Evolutionary conservation across 2,797 vertebrate genomes (phyloP).

Genomic region (Sphenopsis melanotis): DNA sequence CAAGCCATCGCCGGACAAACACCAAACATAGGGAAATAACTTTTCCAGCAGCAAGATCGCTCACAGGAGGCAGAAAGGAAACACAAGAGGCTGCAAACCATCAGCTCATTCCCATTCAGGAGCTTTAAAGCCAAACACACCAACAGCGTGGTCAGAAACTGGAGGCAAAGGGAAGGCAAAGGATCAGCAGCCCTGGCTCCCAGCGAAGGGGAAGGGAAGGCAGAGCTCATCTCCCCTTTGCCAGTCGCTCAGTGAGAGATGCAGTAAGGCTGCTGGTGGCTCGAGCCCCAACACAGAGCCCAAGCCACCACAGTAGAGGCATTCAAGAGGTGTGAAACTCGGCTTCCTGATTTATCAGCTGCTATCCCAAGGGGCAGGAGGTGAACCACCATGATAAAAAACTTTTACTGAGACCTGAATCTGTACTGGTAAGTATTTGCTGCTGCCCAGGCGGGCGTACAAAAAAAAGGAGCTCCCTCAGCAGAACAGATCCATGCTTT

Average conservation of each 20-base stretch:
- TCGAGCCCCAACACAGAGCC: background rate
- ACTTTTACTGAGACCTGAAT: conserved; percentile 3
- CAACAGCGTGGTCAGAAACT: rapidly evolving
- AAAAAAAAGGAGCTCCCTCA: background rate
- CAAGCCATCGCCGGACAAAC: rapidly evolving
- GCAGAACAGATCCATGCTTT: background rate
- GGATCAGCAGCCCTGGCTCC: background rate
- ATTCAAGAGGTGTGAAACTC: background rate
- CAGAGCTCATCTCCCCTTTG: background rate
- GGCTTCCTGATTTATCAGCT: conserved; percentile 11
- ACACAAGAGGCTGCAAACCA: background rate
- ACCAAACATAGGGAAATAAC: background rate
- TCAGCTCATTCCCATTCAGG: rapidly evolving
- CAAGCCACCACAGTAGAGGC: background rate
- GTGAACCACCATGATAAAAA: conserved; percentile 27
- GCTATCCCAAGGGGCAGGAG: conserved; percentile 1
- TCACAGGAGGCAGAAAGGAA: background rate
- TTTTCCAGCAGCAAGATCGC: background rate
- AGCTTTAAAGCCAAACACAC: background rate
- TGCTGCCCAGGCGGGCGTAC: background rate
- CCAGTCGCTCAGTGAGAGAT: rapidly evolving
- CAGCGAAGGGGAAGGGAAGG: background rate
- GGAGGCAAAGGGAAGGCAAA: background rate
- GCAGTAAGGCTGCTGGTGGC: background rate
- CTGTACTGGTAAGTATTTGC: background rate